Conservation (phyloP, 2,797 vertebrate genomes). For the Peromyscus attwateri region DNA sequence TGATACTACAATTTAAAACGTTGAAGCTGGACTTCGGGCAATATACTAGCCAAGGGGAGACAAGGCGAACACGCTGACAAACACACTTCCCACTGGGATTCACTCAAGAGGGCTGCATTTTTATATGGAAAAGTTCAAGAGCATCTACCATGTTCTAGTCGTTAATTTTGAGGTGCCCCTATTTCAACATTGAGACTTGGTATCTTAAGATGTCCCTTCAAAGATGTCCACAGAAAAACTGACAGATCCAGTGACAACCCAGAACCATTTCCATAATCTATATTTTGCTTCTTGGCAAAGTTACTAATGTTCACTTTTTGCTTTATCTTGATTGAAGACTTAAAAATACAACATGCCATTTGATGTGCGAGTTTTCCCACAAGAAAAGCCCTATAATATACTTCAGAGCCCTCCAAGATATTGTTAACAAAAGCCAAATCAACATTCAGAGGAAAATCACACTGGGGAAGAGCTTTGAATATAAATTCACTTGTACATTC, state of each 20-base stretch:
- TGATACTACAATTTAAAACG: slow-evolving; percentile 33
- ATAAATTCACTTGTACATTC: slow-evolving; percentile 3
- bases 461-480: slow-evolving; percentile 37
- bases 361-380: neutral
- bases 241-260: slow-evolving; percentile 35
- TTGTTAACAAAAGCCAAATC: slow-evolving; percentile 60
- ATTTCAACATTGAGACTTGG: neutral
- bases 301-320: slow-evolving; percentile 61
- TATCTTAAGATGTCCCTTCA: slow-evolving; percentile 67
- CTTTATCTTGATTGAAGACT: slow-evolving; percentile 64
- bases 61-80: neutral
- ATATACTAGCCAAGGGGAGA: neutral
- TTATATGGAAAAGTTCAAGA: slow-evolving; percentile 5
- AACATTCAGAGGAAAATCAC: slow-evolving; percentile 1
- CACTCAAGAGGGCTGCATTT: neutral
- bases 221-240: slow-evolving; percentile 61
- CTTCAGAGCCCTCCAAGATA: slow-evolving; percentile 62
- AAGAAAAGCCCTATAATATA: slow-evolving; percentile 7
- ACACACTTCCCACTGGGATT: neutral
- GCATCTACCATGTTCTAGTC: neutral
- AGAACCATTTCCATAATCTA: slow-evolving; percentile 65
- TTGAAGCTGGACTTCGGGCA: neutral
- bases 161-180: slow-evolving; percentile 45
- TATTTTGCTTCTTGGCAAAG: slow-evolving; percentile 70
- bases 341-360: slow-evolving; percentile 42